Evolutionary conservation across 2,113 vertebrate genomes (phyloP).

Genomic region (Crotalus horridus): DNA sequence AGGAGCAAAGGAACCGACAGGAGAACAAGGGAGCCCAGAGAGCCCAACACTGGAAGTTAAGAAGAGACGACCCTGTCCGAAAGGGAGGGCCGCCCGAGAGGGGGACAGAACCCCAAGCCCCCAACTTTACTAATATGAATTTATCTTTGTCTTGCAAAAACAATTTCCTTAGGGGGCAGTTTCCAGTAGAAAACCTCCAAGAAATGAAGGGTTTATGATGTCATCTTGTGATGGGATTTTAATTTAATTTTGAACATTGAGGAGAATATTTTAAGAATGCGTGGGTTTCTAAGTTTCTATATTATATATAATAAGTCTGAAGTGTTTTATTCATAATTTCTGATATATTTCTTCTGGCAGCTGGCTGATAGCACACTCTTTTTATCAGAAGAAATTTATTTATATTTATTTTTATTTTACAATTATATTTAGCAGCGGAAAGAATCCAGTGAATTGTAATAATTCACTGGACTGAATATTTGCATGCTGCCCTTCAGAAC

Average conservation of each 20-base stretch:
- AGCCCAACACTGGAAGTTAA: too few relatives aligned
- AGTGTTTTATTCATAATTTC: not conserved
- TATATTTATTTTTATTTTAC: not conserved
- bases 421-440: not conserved
- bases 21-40: too few relatives aligned
- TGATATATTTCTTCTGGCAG: not conserved
- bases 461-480: not conserved
- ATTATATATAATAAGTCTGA: too few relatives aligned
- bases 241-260: not conserved
- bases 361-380: too few relatives aligned
- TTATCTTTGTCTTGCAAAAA: not conserved
- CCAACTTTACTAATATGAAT: too few relatives aligned
- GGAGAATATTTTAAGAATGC: not conserved
- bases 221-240: not conserved
- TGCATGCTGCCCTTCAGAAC: not conserved
- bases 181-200: not conserved
- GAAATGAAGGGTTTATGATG: not conserved
- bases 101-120: too few relatives aligned
- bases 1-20: too few relatives aligned
- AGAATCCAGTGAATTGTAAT: not conserved
- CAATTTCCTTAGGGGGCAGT: not conserved
- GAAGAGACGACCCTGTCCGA: too few relatives aligned
- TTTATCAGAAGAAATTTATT: not conserved
- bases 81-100: too few relatives aligned
- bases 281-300: not conserved